A percentile compares a stretch with the other conserved stretches of the same genome.
phyloP scores from a whole-genome alignment of 2,113 vertebrate species.

The Lepus timidus region DNA sequence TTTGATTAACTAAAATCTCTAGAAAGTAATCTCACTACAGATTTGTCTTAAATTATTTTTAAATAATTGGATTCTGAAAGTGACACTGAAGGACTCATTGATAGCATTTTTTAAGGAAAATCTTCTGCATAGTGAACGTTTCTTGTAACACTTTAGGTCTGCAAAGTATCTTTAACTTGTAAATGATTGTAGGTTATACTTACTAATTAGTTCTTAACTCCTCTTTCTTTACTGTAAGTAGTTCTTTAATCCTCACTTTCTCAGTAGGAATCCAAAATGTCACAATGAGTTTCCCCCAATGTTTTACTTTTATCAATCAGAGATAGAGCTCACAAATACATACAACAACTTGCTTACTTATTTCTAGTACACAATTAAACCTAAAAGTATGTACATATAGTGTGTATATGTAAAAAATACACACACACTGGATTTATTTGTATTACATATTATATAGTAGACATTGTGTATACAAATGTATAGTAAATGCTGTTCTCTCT shows the following conservation, averaged over 20 bases:
- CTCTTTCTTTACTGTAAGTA: slow-evolving; percentile 16
- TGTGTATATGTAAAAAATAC: not conserved
- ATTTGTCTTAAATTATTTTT: not conserved
- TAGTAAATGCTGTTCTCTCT: not conserved
- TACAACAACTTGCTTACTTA: slow-evolving; percentile 22
- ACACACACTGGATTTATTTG: not conserved
- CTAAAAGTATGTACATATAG: not conserved
- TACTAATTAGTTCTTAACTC: slow-evolving; percentile 62
- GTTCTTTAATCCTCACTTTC: slow-evolving; percentile 60
- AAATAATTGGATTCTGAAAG: slow-evolving; percentile 50
- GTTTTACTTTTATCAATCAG: slow-evolving; percentile 59
- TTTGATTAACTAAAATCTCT: slow-evolving; percentile 47
- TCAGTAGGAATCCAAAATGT: slow-evolving; percentile 54
- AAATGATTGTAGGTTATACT: slow-evolving; percentile 60
- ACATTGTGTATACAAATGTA: not conserved
- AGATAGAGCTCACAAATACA: slow-evolving; percentile 31
- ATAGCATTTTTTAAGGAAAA: not conserved
- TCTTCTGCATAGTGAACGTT: slow-evolving; percentile 6
- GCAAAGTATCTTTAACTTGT: slow-evolving; percentile 63
- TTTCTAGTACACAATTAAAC: not conserved
- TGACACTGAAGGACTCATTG: slow-evolving; percentile 1
- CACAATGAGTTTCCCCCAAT: not conserved
- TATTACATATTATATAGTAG: not conserved
- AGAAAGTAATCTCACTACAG: slow-evolving; percentile 37
- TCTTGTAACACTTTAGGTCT: slow-evolving; percentile 38